Evolutionary conservation across 2,113 vertebrate species (phyloP).

Genomic region (Sterrhoptilus dennistouni): DNA sequence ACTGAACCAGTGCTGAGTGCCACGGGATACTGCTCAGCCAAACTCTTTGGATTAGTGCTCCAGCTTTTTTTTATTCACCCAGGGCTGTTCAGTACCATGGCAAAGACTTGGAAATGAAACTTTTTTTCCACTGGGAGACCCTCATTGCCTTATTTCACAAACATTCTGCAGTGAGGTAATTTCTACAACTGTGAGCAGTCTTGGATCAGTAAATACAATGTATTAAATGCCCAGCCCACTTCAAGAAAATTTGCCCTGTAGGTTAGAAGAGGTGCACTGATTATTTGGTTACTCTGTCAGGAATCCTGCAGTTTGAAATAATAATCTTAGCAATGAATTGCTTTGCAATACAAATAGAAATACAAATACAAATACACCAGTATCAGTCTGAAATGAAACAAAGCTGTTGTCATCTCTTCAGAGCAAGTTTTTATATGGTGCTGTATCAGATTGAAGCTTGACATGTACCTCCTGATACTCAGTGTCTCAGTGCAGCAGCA

Average conservation of each 20-base stretch:
- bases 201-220: not conserved
- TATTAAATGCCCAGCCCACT: not conserved
- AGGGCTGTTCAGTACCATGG: not conserved
- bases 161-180: not conserved
- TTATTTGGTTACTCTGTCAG: not conserved
- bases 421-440: not conserved
- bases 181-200: not conserved
- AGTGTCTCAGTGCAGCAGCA: not conserved
- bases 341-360: too few species aligned
- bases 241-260: not conserved
- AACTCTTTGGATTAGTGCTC: not conserved
- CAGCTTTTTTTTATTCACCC: not conserved
- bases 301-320: not conserved
- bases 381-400: not conserved
- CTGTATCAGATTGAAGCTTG: not conserved
- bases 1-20: not conserved
- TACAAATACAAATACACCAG: too few species aligned
- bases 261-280: not conserved
- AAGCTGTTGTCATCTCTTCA: not conserved
- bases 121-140: not conserved
- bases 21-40: not conserved
- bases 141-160: not conserved
- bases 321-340: not conserved
- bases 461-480: not conserved
- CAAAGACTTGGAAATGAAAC: not conserved